Evolutionary conservation across 2,888 invertebrate species (phyloP), one percentile per base, ranked within the genome.

Genomic region (Griposia aprilina): DNA sequence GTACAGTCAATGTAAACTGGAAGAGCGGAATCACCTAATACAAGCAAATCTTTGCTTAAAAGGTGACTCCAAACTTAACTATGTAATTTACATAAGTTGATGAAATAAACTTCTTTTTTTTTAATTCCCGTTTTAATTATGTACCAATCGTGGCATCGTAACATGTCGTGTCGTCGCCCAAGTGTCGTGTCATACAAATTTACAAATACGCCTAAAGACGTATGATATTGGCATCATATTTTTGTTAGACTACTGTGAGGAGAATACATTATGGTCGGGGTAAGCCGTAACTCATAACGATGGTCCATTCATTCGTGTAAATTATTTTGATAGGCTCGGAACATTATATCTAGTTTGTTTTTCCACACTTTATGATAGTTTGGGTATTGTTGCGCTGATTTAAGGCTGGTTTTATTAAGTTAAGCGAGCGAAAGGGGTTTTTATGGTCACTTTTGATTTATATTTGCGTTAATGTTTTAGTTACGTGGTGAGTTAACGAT

Each of bases 271-370:
- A 82, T 76, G 75, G 70, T 50, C 45, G 10, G 67, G 71, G 66
- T 55, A 30, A 68, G 30, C 23, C 59, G 74, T 79, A 74, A 78
- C 62, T 82, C 78, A 81, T 66, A 59, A 72, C 65, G 60, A 80
- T 87, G 60, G 79, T 70, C 81, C 74, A 87, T 87, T 85, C 77
- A 57, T 78, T 77, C 76, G 85, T 77, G 84, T 86, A 82, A 84
- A 86, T 84, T 84, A 78, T 84, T 86, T 78, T 88, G 82, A 84
- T 86, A 87, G 74, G 76, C 59, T 72, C 36, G 41, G 41, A 48
- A 69, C 62, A 75, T 79, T 74, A 72, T 76, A 75, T 83, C 59
- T 75, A 77, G 68, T 82, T 76, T 69, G 79, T 82, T 66, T 76
- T 80, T 79, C 74, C 57, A 66, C 76, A 71, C 55, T 85, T 83